Conservation (phyloP, 1,140 invertebrate species). For the Papilio dardanus region DNA sequence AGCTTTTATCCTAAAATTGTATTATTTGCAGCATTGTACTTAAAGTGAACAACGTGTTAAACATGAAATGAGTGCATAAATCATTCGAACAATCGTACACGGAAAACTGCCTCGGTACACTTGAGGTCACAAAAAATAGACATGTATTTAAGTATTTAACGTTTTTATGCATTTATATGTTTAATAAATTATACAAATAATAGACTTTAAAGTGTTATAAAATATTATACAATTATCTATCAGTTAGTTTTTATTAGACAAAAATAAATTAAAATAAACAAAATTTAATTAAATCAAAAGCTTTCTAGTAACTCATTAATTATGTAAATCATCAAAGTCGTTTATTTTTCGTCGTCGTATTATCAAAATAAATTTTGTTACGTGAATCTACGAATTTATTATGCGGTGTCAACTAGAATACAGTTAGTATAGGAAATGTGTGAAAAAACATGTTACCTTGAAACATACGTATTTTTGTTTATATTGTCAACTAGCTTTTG, state of each 20-base stretch:
- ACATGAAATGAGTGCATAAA: not conserved
- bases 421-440: slow-evolving; percentile 45
- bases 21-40: not conserved
- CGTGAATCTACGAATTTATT: slow-evolving; percentile 49
- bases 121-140: not conserved
- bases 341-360: slow-evolving; percentile 32
- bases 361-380: slow-evolving; percentile 47
- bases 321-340: not conserved
- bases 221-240: not conserved
- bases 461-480: too few relatives aligned
- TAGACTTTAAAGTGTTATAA: not conserved
- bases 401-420: slow-evolving; percentile 47
- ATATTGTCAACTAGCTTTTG: too few relatives aligned
- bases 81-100: not conserved
- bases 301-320: not conserved
- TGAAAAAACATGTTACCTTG: not conserved
- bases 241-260: not conserved
- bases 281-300: not conserved
- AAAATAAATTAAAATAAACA: not conserved
- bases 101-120: not conserved
- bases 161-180: not conserved
- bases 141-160: not conserved
- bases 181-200: not conserved
- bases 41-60: not conserved
- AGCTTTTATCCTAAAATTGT: not conserved